Evolutionary conservation across 2,113 vertebrate species (phyloP).

Genomic region (Genyomyrus donnyi): DNA sequence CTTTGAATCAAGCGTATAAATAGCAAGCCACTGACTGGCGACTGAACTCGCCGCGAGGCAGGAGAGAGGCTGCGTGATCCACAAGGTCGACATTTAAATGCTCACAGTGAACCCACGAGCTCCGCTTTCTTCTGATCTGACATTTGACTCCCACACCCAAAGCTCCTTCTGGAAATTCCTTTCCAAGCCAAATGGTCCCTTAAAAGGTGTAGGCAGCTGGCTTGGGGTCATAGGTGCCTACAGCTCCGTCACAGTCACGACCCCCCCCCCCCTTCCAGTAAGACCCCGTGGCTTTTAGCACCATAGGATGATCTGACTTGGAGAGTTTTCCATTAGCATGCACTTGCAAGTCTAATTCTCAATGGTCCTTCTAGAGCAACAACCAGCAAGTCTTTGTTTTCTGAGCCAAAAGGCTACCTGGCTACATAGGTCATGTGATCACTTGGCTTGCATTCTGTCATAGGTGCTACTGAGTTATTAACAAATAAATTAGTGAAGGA

Average conservation of each 20-base stretch:
- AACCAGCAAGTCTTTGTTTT: not conserved
- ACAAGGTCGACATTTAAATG: not conserved
- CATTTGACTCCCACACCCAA: not conserved
- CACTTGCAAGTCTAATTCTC: not conserved
- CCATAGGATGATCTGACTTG: not conserved
- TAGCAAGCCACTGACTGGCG: not conserved
- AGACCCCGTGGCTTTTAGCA: not conserved
- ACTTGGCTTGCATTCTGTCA: not conserved
- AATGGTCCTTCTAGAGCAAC: not conserved
- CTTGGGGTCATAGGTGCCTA: not conserved
- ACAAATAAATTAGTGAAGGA: not conserved
- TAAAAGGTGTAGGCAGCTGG: not conserved
- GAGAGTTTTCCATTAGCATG: not conserved
- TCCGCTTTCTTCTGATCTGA: not conserved
- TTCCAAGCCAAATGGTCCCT: conserved; percentile 1
- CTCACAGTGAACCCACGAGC: no score
- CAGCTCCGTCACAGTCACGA: not conserved
- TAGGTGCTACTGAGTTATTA: not conserved
- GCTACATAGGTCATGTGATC: not conserved
- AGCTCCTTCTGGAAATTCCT: not conserved
- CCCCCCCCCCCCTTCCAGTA: not conserved
- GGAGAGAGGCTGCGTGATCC: not conserved
- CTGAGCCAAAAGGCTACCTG: not conserved
- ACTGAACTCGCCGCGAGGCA: not conserved
- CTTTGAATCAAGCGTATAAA: not conserved